Evolutionary conservation across 2,888 invertebrate genomes (phyloP).

Genomic region (Ctenicera cuprea): DNA sequence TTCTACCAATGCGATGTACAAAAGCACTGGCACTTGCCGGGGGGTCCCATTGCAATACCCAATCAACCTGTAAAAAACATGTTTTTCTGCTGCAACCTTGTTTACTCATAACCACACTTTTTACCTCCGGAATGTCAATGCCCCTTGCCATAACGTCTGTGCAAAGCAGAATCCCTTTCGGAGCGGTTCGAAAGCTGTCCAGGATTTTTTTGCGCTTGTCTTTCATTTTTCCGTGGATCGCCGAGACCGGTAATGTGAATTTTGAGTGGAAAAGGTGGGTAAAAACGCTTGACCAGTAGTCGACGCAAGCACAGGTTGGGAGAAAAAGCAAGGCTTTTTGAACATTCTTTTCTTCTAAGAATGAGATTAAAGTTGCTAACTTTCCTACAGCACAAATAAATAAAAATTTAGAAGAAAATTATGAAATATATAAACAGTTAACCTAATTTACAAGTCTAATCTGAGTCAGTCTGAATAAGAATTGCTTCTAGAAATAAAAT

Average conservation of each 20-base stretch:
- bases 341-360: slow-evolving; percentile 78
- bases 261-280: slow-evolving; percentile 75
- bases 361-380: slow-evolving; percentile 85
- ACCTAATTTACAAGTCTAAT: no score
- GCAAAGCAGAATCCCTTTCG: slow-evolving; percentile 88
- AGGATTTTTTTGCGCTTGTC: slow-evolving; percentile 88
- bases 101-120: neutral
- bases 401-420: neutral
- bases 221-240: slow-evolving; percentile 98
- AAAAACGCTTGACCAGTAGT: slow-evolving; percentile 88
- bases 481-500: no score
- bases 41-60: slow-evolving; percentile 99
- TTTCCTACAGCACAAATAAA: slow-evolving; percentile 80
- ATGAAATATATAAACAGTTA: no score
- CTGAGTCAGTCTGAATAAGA: no score
- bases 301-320: slow-evolving; percentile 96
- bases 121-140: slow-evolving; percentile 93
- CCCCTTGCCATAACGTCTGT: slow-evolving; percentile 98
- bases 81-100: slow-evolving; percentile 3
- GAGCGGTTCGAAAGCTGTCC: slow-evolving; percentile 84
- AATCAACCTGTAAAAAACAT: slow-evolving; percentile 78
- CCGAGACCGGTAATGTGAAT: slow-evolving; percentile 78
- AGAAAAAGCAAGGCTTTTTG: slow-evolving; percentile 90
- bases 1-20: slow-evolving; percentile 96
- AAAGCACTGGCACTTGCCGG: slow-evolving; percentile 92